Evolutionary conservation across 2,888 invertebrate species (phyloP), one percentile per base, ranked within the genome.

Genomic region (Callosobruchus maculatus): DNA sequence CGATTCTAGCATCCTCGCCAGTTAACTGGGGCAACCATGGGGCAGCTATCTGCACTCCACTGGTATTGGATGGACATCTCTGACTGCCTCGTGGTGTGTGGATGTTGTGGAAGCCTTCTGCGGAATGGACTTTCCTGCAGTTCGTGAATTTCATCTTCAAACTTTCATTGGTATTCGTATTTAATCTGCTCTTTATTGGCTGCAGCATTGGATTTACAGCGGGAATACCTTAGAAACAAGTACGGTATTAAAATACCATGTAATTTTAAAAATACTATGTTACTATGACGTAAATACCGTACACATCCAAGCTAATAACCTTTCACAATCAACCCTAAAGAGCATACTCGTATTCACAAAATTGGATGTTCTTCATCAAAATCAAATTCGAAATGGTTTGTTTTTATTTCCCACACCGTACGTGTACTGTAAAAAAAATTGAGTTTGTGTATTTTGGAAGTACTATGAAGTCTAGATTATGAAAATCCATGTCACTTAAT

Each of bases 1-100:
- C 90, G 70, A 97, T 91, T 73, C 94, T 90, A 79, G 92, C 89
- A 86, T 97, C 97, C 84, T 97, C 97, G 18, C 92, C 88, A 9
- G 92, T 93, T 21, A 95, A 87, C 20, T 85, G 86, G 21, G 85
- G 76, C 1, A 81, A 78, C 74, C 83, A 84, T 70, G 83, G 72
- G 18, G 13, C 13, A 13, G 49, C 49, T 49, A 18, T 13, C 13
- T 49, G 73, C 0, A 74, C 49, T 2, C 76, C 73, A 49, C 71
- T 73, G 3, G 73, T 72, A n/a, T n/a, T n/a, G 21, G 70, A 75
- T 26, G 71, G 85, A 13, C 7, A 49, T 18, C 13, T 49, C 13
- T 7, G 49, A 1, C 49, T 18, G 13, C 49, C 49, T 49, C 7
- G 9, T 7, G 49, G 18, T 22, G 84, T 83, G 71, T 84, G 78